Conservation (phyloP, 2,113 vertebrate species). For the Stegostoma tigrinum region DNA sequence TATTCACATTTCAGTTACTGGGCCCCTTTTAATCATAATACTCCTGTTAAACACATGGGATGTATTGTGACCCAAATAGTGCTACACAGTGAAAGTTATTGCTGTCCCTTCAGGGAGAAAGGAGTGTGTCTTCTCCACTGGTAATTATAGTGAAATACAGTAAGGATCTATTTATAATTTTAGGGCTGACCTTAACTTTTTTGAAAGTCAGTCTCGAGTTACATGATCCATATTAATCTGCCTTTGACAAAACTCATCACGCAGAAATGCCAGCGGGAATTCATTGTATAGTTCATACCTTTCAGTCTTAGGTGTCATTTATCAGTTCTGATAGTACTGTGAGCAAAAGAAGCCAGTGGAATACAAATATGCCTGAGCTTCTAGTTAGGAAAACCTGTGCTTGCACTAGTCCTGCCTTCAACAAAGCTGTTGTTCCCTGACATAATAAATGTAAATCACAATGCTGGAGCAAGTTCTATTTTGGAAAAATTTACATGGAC, state of each 20-base stretch:
- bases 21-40: neutral
- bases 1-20: neutral
- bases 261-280: neutral
- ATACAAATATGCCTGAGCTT: neutral
- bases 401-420: neutral
- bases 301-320: neutral
- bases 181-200: neutral
- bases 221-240: neutral
- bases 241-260: neutral
- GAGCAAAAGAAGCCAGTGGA: neutral
- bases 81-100: neutral
- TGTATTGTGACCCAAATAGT: neutral
- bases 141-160: neutral
- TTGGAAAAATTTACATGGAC: neutral
- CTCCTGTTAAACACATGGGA: neutral
- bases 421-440: neutral
- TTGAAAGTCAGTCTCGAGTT: neutral
- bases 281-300: neutral
- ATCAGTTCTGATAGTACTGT: neutral
- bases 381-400: neutral
- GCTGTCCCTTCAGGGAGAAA: neutral
- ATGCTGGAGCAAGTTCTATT: neutral
- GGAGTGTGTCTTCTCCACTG: neutral
- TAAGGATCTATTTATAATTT: neutral
- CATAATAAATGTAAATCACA: neutral